A percentile compares a stretch with the other conserved stretches of the same genome.
phyloP scores from a whole-genome alignment of 2,888 invertebrate genomes.

The Malacosoma neustria region DNA sequence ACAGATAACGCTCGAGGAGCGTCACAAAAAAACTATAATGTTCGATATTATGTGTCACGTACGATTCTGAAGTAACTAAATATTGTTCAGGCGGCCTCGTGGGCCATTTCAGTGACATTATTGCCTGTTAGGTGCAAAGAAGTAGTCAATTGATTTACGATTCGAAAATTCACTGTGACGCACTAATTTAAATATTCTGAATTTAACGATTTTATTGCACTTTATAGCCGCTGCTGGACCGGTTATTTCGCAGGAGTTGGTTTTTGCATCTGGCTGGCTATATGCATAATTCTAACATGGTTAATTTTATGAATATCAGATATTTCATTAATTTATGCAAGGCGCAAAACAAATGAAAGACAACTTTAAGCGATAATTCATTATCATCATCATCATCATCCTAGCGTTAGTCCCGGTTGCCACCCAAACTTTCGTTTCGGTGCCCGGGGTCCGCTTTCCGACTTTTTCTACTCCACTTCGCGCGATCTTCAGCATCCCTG shows the following conservation, averaged over 20 bases:
- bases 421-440: too few species aligned
- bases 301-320: neutral
- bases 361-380: neutral
- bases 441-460: too few species aligned
- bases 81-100: constrained; percentile 37
- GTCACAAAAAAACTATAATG: constrained; percentile 52
- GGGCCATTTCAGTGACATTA: constrained; percentile 40
- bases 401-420: too few species aligned
- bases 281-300: neutral
- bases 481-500: too few species aligned
- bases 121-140: constrained; percentile 28
- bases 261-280: neutral
- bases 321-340: neutral
- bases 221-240: neutral
- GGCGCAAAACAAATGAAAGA: neutral
- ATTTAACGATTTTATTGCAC: neutral
- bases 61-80: constrained; percentile 50
- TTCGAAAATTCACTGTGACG: constrained; percentile 4
- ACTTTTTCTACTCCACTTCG: too few species aligned
- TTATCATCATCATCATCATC: too few species aligned
- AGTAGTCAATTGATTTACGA: constrained; percentile 22
- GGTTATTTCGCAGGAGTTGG: neutral
- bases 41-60: constrained; percentile 47
- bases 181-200: constrained; percentile 1
- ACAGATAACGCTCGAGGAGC: constrained; percentile 53